Base-by-base conservation (phyloP, 2,797 vertebrate species). In the Clarias laeviceps region DNA sequence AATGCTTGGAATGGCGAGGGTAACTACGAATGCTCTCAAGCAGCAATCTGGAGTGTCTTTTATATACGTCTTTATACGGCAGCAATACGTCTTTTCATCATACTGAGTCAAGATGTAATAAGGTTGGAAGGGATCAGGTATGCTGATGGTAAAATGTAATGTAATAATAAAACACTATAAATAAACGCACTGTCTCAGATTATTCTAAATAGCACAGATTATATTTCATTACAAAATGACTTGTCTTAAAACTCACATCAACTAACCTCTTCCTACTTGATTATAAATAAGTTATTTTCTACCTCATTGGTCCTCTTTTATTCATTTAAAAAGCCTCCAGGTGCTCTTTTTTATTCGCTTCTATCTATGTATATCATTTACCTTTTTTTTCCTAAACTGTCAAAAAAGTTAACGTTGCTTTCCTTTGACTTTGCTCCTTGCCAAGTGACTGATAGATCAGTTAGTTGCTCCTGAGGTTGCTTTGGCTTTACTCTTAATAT, bases 1-100 rank as follows among this genome's bases (percentile, higher is more conserved):
- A 87, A 90, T 89, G 87, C 89, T 85, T 86, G 77, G 87, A 87
- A 88, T 89, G 89, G 86, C 73, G 85, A 76, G 84, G 27, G 72
- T 88, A 69, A 72, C 77, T 81, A 82, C 14, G 74, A 84, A 81
- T 81, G 64, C 87, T 87, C 72, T 86, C 68, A 62, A 76, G 80
- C 80, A 66, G 69, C 89, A 87, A 80, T 87, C 83, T 80, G 73
- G 72, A 80, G 54, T 65, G 80, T 82, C n/a, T n/a, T n/a, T n/a
- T n/a, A n/a, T n/a, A n/a, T n/a, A n/a, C n/a, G n/a, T n/a, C n/a
- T n/a, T n/a, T n/a, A n/a, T n/a, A n/a, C n/a, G n/a, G 82, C 80
- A 54, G 79, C 79, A 88, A 90, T 87, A 87, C 85, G 32, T 77
- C 77, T 88, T 84, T 88, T 90, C 78, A 84, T 32, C 80, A 72